These are phyloP conservation scores for Mus pahari DNA, from an alignment of 2,113 vertebrate genomes.

Conservation along the genomic window DNA sequence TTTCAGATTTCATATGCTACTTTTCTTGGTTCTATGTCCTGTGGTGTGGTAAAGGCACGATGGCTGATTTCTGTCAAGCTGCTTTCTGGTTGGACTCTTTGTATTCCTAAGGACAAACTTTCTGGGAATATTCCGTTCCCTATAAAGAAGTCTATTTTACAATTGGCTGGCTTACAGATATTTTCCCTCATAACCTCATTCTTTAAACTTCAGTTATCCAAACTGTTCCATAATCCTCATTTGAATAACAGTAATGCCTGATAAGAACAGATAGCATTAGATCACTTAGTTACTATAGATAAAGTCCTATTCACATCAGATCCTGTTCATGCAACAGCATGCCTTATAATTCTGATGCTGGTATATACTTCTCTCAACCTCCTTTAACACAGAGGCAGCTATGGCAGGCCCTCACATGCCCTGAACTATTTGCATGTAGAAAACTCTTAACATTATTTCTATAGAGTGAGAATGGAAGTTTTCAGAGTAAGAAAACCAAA, in stretches of 20 bases:
- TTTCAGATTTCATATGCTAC: background rate
- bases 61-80: background rate
- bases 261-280: background rate
- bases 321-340: background rate
- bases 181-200: background rate
- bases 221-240: background rate
- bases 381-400: background rate
- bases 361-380: background rate
- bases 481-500: background rate
- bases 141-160: background rate
- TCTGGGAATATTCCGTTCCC: background rate
- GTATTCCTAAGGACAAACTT: background rate
- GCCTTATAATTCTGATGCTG: background rate
- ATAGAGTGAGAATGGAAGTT: background rate
- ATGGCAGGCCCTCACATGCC: fast-evolving
- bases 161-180: background rate
- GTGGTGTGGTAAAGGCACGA: fast-evolving
- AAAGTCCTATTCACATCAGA: background rate
- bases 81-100: background rate
- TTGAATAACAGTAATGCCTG: background rate
- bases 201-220: background rate
- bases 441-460: background rate
- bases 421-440: background rate
- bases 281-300: background rate
- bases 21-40: background rate